These are phyloP conservation scores for Heliocidaris tuberculata DNA, from an alignment of 35 echinoderm and acorn worm genomes.

Conservation along the genomic window DNA sequence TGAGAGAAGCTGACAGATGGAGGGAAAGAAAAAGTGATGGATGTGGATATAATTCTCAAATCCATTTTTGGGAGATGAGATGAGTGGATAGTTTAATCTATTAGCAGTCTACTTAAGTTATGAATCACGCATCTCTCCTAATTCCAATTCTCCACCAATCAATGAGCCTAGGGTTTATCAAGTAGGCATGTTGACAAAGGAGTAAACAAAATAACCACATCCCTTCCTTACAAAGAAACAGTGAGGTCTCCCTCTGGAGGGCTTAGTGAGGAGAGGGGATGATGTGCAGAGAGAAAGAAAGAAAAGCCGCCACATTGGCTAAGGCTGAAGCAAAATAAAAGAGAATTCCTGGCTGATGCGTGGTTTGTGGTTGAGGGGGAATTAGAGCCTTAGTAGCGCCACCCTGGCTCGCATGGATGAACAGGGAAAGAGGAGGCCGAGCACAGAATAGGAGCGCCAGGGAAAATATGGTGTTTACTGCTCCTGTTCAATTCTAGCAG, in stretches of 20 bases:
- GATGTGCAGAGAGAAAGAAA: background rate
- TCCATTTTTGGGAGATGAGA: background rate
- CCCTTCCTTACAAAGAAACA: background rate
- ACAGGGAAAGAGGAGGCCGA: constrained; percentile 16
- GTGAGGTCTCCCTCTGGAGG: constrained; percentile 6
- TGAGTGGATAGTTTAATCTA: background rate
- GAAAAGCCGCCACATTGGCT: background rate
- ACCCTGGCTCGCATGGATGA: constrained; percentile 30
- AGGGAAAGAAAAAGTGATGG: background rate
- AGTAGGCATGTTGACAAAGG: background rate
- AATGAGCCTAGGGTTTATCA: background rate
- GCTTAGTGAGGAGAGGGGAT: background rate
- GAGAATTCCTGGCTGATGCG: background rate
- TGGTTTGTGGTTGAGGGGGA: constrained; percentile 28
- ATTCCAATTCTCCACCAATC: background rate
- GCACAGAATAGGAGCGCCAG: background rate
- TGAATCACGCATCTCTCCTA: background rate
- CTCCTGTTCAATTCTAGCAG: background rate
- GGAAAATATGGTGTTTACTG: constrained; percentile 40
- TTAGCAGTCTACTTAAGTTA: background rate
- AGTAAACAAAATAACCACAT: constrained; percentile 13
- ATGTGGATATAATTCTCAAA: background rate
- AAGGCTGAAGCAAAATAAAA: background rate
- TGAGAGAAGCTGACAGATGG: too few relatives aligned
- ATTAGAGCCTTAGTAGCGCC: constrained; percentile 20